Base-by-base conservation (phyloP, 2,888 invertebrate genomes). In the Ceriagrion tenellum region DNA sequence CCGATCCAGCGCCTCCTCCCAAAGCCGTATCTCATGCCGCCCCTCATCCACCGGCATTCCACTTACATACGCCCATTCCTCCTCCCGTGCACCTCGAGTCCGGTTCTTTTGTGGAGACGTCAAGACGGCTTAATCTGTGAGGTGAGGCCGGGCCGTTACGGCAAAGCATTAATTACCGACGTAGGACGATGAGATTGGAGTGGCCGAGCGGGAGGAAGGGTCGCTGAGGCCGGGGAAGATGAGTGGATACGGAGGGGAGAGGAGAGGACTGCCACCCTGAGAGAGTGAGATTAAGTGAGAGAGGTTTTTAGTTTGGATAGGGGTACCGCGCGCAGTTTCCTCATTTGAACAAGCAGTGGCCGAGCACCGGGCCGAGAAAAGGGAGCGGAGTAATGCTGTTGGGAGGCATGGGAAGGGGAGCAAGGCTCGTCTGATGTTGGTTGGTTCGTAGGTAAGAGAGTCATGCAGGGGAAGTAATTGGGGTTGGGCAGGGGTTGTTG, bases 41-140 rank as follows among this genome's bases (percentile, higher is more conserved):
- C 90, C 63, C 47, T 26, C 93, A 30, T 13, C 12, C 89, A 89
- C 55, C 55, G 13, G 55, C 89, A 55, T 89, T 55, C 89, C 89
- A 55, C 89, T 55, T 89, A 91, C 63, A 63, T 63, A 40, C 35
- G 59, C 91, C 91, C 91, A 63, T 91, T 40, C 91, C 91, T 91
- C 63, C 91, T 91, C 40, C 91, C 40, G 91, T 91, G 40, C 63
- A 63, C 69, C 93, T 16, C 20, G 47, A 93, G 93, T 93, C 93
- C 93, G 93, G 93, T 93, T 93, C 93, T 93, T 93, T 93, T 93
- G 93, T 93, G 69, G 59, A 63, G 59, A 93, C 93, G 93, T 93
- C 93, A 93, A 93, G 93, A 93, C 93, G 93, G 93, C 93, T 93
- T 93, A 93, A 93, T 93, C 93, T 93, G 93, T 55, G 93, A 93